Conservation (phyloP, 2,113 vertebrate genomes). For the Heteronetta atricapilla region DNA sequence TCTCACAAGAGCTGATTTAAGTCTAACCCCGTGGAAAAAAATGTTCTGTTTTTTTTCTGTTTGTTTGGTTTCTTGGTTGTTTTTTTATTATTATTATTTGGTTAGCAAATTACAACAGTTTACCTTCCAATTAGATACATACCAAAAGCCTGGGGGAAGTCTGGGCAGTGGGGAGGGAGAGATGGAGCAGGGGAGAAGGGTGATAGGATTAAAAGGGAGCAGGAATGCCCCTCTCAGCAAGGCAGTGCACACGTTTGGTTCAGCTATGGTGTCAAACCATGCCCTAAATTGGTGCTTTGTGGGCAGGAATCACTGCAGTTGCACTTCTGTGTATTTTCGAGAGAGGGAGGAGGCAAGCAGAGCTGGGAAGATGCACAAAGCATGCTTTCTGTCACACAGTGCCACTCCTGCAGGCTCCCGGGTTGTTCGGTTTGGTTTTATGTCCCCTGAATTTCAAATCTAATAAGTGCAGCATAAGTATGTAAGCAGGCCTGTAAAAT, state of each 20-base stretch:
- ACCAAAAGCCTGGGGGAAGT: not conserved
- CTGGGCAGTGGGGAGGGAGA: not conserved
- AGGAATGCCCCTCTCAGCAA: not conserved
- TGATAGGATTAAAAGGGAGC: not conserved
- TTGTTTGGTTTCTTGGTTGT: not conserved
- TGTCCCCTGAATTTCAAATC: not conserved
- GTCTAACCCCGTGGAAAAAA: not conserved
- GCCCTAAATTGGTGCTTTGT: conserved; percentile 16
- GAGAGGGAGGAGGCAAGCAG: not conserved
- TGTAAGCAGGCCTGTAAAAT: not conserved
- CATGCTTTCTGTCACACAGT: not conserved
- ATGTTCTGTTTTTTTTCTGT: not conserved
- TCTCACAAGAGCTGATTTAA: not conserved
- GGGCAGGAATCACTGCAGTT: not conserved
- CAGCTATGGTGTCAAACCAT: not conserved
- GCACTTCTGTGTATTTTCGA: not conserved
- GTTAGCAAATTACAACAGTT: not conserved
- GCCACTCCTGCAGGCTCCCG: not conserved
- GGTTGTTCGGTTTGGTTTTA: not conserved
- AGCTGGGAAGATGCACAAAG: not conserved
- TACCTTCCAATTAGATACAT: not conserved
- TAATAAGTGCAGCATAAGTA: not conserved
- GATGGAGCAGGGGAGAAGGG: not conserved
- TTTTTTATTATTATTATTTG: not conserved
- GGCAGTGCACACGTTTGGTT: not conserved